Percentiles rank a stretch among this genome's conserved stretches.
phyloP scores from a whole-genome alignment of 2,797 vertebrate genomes.

The Phataginus tricuspis region DNA sequence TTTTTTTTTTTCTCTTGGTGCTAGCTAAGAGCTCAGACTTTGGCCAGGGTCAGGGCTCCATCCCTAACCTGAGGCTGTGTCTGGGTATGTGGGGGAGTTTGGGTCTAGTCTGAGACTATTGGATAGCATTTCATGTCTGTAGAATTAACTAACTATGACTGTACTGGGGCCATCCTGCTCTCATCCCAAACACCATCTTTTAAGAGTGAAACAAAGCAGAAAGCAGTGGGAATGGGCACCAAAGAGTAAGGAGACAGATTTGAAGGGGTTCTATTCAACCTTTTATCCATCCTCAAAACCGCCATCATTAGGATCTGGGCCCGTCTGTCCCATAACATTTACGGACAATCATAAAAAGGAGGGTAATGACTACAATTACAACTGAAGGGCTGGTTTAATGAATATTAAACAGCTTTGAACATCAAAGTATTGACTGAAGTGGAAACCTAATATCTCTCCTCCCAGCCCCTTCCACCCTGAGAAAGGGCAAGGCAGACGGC shows the following conservation, averaged over 20 bases:
- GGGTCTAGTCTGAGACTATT: not conserved
- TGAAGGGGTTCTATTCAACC: slow-evolving; percentile 69
- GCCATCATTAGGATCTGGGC: slow-evolving; percentile 65
- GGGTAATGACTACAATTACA: slow-evolving; percentile 84
- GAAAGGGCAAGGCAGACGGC: slow-evolving; percentile 77
- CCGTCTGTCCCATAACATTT: slow-evolving; percentile 75
- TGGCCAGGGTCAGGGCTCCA: not conserved
- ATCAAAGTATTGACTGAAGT: slow-evolving; percentile 87
- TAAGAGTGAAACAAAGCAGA: slow-evolving; percentile 44
- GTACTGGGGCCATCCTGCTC: not conserved
- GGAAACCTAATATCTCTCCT: slow-evolving; percentile 84
- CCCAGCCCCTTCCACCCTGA: slow-evolving; percentile 68
- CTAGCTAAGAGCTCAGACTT: not conserved
- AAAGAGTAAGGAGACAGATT: slow-evolving; percentile 27
- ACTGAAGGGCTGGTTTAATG: slow-evolving; percentile 82
- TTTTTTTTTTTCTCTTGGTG: not conserved
- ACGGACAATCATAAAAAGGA: slow-evolving; percentile 81
- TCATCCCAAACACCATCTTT: slow-evolving; percentile 55
- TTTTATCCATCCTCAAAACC: slow-evolving; percentile 77
- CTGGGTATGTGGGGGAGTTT: not conserved
- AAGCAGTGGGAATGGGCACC: not conserved
- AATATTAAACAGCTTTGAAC: slow-evolving; percentile 87
- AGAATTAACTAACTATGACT: slow-evolving; percentile 62
- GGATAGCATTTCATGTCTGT: not conserved
- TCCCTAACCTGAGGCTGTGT: not conserved